A percentile compares a stretch with the other conserved stretches of the same genome.
Conservation (phyloP, 2,888 invertebrate genomes). For the Netelia virgata region DNA sequence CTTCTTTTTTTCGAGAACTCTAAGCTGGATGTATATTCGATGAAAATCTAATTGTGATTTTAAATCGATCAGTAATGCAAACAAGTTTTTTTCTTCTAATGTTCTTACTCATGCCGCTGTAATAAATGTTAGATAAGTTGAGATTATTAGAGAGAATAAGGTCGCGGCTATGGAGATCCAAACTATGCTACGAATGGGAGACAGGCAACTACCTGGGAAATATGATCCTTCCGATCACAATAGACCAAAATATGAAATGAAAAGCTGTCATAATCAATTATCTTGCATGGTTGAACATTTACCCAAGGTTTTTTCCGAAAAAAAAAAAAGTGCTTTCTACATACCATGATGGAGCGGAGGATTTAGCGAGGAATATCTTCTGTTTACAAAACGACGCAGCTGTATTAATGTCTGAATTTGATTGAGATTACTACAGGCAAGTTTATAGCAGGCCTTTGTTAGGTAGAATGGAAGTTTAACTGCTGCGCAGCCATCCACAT, state of each 20-base stretch:
- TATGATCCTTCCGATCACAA: conserved; percentile 72
- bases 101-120: not conserved
- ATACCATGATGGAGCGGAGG: conserved; percentile 77
- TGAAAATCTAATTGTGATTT: not conserved
- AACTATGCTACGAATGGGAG: conserved; percentile 5
- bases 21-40: too few species aligned
- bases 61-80: not conserved
- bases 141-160: conserved; percentile 22
- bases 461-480: conserved; percentile 43
- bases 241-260: conserved; percentile 79
- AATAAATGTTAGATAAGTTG: conserved; percentile 12
- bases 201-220: conserved; percentile 68
- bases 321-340: conserved; percentile 75
- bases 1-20: too few species aligned
- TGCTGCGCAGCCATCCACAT: conserved; percentile 77
- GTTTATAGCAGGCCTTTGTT: not conserved
- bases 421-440: conserved; percentile 30
- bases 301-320: conserved; percentile 65
- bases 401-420: conserved; percentile 15
- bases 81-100: not conserved
- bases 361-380: conserved; percentile 12
- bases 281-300: conserved; percentile 76
- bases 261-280: conserved; percentile 84
- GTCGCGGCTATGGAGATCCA: not conserved
- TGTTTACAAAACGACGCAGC: conserved; percentile 14